Percentiles rank a stretch among this genome's conserved stretches.
Evolutionary conservation across 2,113 vertebrate genomes (phyloP).

Genomic region (Labeo rohita): DNA sequence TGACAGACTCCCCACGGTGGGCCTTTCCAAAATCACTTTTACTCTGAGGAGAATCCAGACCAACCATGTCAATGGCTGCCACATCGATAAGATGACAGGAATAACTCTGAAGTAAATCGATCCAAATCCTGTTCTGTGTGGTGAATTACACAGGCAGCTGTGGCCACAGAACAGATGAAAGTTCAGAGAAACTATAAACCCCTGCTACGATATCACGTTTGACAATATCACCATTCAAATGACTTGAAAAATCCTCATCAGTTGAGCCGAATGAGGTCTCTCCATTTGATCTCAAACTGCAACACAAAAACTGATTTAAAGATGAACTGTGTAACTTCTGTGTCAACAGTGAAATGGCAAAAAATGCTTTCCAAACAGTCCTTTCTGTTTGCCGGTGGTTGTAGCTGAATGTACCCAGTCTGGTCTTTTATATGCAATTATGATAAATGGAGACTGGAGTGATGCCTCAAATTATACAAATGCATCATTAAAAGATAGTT

Average conservation of each 20-base stretch:
- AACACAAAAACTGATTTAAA: conserved; percentile 9
- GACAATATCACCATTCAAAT: conserved; percentile 21
- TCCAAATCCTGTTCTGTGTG: conserved; percentile 46
- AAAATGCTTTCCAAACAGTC: background rate
- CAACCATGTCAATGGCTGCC: conserved; percentile 36
- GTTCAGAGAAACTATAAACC: conserved; percentile 20
- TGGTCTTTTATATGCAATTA: background rate
- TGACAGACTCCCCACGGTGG: conserved; percentile 33
- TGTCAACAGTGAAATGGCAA: background rate
- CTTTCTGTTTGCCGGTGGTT: background rate
- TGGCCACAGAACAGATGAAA: conserved; percentile 39
- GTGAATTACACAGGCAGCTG: conserved; percentile 39
- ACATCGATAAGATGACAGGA: conserved; percentile 40
- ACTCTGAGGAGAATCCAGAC: conserved; percentile 35
- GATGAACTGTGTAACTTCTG: background rate
- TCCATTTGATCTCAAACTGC: background rate
- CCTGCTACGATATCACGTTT: background rate
- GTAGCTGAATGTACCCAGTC: background rate
- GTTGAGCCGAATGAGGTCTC: background rate
- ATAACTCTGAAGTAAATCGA: conserved; percentile 49
- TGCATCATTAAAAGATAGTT: background rate
- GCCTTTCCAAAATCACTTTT: conserved; percentile 44
- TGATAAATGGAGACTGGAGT: background rate
- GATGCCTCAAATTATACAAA: background rate
- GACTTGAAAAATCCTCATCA: conserved; percentile 10